These are phyloP conservation scores for Progne subis DNA, from an alignment of 2,113 vertebrate species.

Conservation along the genomic window DNA sequence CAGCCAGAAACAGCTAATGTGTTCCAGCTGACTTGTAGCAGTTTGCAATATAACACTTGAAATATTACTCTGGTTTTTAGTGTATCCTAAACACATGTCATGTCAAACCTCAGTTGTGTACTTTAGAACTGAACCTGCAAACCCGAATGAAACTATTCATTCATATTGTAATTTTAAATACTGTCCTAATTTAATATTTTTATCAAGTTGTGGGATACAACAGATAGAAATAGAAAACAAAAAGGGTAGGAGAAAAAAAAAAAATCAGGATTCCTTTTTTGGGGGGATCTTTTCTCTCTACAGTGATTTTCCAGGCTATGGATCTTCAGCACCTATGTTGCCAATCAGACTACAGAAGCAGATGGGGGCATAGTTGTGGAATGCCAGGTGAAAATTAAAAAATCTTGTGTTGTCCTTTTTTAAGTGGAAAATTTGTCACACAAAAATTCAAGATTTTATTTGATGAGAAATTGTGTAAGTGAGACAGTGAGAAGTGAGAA, in stretches of 20 bases:
- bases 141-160: background rate
- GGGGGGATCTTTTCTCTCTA: background rate
- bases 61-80: background rate
- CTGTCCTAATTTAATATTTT: background rate
- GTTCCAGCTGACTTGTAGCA: background rate
- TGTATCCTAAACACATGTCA: background rate
- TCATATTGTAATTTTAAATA: background rate
- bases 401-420: background rate
- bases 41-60: background rate
- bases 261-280: background rate
- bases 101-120: background rate
- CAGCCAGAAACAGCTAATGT: background rate
- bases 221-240: background rate
- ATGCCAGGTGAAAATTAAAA: background rate
- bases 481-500: too few species aligned
- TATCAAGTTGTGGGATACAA: background rate
- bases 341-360: background rate
- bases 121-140: background rate
- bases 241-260: background rate
- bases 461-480: background rate
- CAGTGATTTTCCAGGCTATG: background rate
- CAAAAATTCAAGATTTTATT: background rate
- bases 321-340: background rate
- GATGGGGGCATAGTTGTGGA: background rate
- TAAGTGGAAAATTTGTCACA: background rate